A percentile compares a stretch with the other conserved stretches of the same genome.
Conservation (phyloP, 2,797 vertebrate species). For the Hylomyscus alleni region DNA sequence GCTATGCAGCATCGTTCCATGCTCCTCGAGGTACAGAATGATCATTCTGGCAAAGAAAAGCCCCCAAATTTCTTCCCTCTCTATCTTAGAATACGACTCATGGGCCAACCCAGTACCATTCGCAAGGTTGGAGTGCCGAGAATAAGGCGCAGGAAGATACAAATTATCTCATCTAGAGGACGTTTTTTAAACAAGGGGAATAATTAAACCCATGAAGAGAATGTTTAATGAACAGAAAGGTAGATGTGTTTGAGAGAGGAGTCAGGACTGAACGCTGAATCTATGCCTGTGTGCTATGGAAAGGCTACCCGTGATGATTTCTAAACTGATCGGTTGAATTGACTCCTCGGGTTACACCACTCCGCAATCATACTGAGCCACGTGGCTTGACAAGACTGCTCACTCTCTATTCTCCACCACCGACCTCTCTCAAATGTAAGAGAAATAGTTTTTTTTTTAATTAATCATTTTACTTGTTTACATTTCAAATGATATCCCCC, state of each 20-base stretch:
- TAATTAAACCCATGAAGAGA: not conserved
- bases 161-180: not conserved
- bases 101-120: no score
- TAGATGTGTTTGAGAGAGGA: not conserved
- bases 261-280: not conserved
- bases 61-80: not conserved
- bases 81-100: not conserved
- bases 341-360: accelerated
- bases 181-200: not conserved
- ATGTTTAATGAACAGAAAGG: not conserved
- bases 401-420: not conserved
- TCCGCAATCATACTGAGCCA: accelerated
- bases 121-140: no score
- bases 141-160: not conserved
- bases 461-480: no score
- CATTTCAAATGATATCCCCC: no score
- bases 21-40: not conserved
- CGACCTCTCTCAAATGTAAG: not conserved
- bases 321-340: not conserved
- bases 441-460: not conserved
- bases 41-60: not conserved
- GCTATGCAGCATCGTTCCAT: no score
- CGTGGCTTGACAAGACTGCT: no score
- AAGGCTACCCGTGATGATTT: not conserved
- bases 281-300: not conserved